Evolutionary conservation across 1,140 invertebrate genomes (phyloP).

Genomic region (Drosophila busckii): DNA sequence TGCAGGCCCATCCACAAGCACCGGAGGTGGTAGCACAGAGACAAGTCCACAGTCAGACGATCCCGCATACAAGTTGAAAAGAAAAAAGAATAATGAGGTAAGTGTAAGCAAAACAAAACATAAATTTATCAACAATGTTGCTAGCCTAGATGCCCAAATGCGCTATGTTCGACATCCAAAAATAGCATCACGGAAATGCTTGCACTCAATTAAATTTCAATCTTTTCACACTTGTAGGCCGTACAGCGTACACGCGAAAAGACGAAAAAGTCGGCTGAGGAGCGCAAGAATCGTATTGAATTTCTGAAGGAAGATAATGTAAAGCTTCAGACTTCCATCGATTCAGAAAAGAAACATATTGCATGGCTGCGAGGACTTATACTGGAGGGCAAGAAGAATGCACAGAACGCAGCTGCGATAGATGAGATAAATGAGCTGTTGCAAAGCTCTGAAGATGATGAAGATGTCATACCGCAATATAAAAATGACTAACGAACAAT

Average conservation of each 20-base stretch:
- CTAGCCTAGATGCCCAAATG: constrained; percentile 37
- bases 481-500: constrained; percentile 58
- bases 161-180: constrained; percentile 28
- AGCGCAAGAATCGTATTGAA: constrained; percentile 65
- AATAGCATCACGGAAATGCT: constrained; percentile 34
- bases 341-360: constrained; percentile 48
- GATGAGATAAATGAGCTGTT: constrained; percentile 63
- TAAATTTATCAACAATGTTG: constrained; percentile 39
- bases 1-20: constrained; percentile 48
- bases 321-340: constrained; percentile 39
- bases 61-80: constrained; percentile 64
- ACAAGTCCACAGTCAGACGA: constrained; percentile 46
- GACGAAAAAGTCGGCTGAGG: constrained; percentile 59
- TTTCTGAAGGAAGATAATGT: constrained; percentile 52
- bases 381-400: constrained; percentile 49
- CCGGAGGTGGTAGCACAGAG: constrained; percentile 11
- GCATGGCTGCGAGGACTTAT: constrained; percentile 45
- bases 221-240: constrained; percentile 51
- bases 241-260: constrained; percentile 72
- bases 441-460: constrained; percentile 33
- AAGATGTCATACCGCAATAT: constrained; percentile 12
- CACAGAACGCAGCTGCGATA: constrained; percentile 47
- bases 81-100: constrained; percentile 76
- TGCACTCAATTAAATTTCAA: constrained; percentile 3
- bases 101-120: constrained; percentile 27